phyloP scores from a whole-genome alignment of 2,797 vertebrate genomes.

The Okamejei kenojei region DNA sequence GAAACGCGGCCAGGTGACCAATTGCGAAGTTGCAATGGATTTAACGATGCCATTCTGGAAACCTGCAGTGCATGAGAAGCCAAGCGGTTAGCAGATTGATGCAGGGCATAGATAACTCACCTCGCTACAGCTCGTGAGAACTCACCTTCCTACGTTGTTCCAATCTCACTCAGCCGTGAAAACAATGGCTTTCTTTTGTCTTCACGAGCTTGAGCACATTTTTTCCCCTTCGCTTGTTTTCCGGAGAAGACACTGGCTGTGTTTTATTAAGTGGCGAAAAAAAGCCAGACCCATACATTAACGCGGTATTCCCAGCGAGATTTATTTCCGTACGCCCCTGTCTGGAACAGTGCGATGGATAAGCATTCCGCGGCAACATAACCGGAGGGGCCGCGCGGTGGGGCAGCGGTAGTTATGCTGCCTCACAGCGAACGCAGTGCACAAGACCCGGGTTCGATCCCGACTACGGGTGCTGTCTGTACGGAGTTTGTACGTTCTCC shows the following conservation, averaged over 20 bases:
- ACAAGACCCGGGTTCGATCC: too few species aligned
- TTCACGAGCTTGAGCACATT: too few species aligned
- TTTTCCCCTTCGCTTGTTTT: background rate
- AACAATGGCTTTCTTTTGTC: constrained; percentile 18
- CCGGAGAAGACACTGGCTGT: background rate
- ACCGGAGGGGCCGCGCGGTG: too few species aligned
- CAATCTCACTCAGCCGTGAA: constrained; percentile 26
- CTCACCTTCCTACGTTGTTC: constrained; percentile 7
- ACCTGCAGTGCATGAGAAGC: constrained; percentile 5
- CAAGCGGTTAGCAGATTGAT: constrained; percentile 33
- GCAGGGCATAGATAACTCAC: constrained; percentile 27
- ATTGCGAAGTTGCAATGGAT: background rate
- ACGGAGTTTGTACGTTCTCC: too few species aligned
- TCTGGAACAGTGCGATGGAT: background rate
- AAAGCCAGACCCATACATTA: background rate
- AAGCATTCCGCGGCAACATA: background rate
- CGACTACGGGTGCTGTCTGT: too few species aligned
- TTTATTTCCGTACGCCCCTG: background rate
- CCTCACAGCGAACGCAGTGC: too few species aligned
- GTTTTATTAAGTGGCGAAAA: background rate
- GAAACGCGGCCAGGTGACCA: background rate
- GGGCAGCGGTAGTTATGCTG: too few species aligned
- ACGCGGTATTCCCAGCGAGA: background rate
- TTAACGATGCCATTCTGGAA: constrained; percentile 10
- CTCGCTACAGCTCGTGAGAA: constrained; percentile 20